Base-by-base conservation (phyloP, 2,888 invertebrate species). In the Protophormia terraenovae region DNA sequence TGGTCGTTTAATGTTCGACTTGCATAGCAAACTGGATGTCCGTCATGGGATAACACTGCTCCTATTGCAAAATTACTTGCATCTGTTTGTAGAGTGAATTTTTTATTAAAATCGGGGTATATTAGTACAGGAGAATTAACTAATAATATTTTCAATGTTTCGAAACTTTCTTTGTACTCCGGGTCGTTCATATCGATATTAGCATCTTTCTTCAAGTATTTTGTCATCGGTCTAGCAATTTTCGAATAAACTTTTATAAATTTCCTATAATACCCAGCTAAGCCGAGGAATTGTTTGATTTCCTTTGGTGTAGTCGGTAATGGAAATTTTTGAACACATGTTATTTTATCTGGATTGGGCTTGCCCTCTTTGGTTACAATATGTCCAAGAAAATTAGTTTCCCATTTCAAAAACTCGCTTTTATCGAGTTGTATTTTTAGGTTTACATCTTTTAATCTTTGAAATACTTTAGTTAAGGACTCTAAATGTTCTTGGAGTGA, bases 241-340 rank as follows among this genome's bases (percentile, higher is more conserved):
- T n/a, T n/a, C n/a, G n/a, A n/a, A n/a, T n/a, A n/a, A n/a, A n/a
- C n/a, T n/a, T n/a, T n/a, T n/a, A n/a, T n/a, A n/a, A n/a, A n/a
- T n/a, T n/a, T n/a, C n/a, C n/a, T n/a, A n/a, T n/a, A n/a, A n/a
- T 69, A 87, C 0, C 83, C 83, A 0, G 86, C 80, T 62, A 86
- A 62, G 8, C 86, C 86, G 10, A 86, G 19, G 29, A 87, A 87
- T 3, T 66, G 55, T 66, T 83, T 85, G n/a, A 87, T 75, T 82
- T 84, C 71, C 29, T 83, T 86, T 27, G 71, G 35, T 2, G 86
- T 84, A 22, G 64, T 80, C 1, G 86, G 87, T 2, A 86, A 6
- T 47, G 32, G 58, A 7, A 64, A 75, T 5, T 62, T 81, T 66
- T 41, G 82, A 66, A 14, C 45, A 8, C 64, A 86, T 14, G 7